A percentile compares a stretch with the other conserved stretches of the same genome.
These are phyloP conservation scores for Vidua macroura DNA, from an alignment of 2,113 vertebrate species.

Conservation along the genomic window DNA sequence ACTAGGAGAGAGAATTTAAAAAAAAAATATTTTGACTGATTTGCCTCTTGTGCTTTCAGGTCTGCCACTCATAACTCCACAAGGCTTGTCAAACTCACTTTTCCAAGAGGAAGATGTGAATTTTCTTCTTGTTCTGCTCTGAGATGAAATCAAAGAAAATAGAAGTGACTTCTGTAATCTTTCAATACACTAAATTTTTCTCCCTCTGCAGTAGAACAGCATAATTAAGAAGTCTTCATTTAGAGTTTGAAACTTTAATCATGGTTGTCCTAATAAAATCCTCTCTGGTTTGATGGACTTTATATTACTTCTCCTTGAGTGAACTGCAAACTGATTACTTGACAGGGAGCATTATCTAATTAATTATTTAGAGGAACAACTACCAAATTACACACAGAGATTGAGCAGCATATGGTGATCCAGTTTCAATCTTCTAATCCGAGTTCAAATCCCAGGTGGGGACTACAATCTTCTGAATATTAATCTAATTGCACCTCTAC, in stretches of 20 bases:
- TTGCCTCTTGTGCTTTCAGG: neutral
- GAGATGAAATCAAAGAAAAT: neutral
- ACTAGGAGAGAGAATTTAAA: neutral
- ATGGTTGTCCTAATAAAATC: constrained; percentile 25
- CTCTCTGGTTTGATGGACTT: constrained; percentile 7
- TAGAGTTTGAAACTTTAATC: constrained; percentile 36
- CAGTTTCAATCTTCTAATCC: constrained; percentile 29
- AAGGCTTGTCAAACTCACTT: neutral
- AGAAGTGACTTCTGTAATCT: neutral
- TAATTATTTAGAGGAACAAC: constrained; percentile 53
- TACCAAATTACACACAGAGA: constrained; percentile 45
- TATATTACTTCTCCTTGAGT: neutral
- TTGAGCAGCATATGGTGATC: constrained; percentile 46
- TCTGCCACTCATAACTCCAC: constrained; percentile 11
- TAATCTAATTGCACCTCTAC: neutral
- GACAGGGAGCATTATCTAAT: constrained; percentile 28
- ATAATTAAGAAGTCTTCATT: constrained; percentile 16
- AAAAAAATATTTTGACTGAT: constrained; percentile 34
- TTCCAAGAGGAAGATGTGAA: neutral
- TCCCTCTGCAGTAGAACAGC: neutral
- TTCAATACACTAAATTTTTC: neutral
- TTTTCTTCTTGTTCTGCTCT: neutral
- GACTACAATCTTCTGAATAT: neutral
- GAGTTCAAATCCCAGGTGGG: constrained; percentile 35
- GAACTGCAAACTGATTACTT: constrained; percentile 45